A percentile compares a stretch with the other conserved stretches of the same genome.
Evolutionary conservation across 2,888 invertebrate genomes (phyloP).

Genomic region (Pseudoips prasinana): DNA sequence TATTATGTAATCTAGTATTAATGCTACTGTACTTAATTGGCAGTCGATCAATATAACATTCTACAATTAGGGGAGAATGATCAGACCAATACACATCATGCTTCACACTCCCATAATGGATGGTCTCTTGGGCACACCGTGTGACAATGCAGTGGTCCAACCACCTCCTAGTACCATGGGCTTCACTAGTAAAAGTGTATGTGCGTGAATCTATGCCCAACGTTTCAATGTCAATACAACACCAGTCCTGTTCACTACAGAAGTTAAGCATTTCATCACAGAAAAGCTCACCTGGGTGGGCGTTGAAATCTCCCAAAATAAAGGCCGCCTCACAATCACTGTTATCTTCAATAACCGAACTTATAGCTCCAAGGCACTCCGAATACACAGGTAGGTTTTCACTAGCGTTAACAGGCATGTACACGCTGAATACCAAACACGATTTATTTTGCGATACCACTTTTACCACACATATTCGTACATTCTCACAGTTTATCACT

Average conservation of each 20-base stretch:
- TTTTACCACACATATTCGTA: constrained; percentile 5
- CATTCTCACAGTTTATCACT: constrained; percentile 6
- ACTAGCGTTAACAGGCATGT: constrained; percentile 4
- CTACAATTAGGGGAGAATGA: constrained; percentile 13
- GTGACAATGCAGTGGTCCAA: constrained; percentile 1
- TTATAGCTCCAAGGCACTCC: constrained; percentile 1
- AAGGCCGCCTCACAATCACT: constrained; percentile 10
- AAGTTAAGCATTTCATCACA: constrained; percentile 8
- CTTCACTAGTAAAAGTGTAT: background rate
- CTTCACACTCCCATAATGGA: constrained; percentile 1
- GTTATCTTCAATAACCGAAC: constrained; percentile 1
- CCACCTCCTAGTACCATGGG: background rate
- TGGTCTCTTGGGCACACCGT: background rate
- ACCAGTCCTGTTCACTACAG: constrained; percentile 1
- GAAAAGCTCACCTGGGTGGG: constrained; percentile 13
- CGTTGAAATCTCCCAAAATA: constrained; percentile 4
- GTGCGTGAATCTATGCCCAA: background rate
- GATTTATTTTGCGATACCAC: background rate
- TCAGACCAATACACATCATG: constrained; percentile 19
- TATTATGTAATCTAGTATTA: background rate
- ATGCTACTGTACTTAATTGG: background rate
- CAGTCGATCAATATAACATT: constrained; percentile 10
- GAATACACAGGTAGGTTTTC: constrained; percentile 5
- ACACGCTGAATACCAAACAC: constrained; percentile 4
- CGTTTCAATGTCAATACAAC: constrained; percentile 1